Conservation (phyloP, 2,888 invertebrate species). For the Andrena hattorfiana region DNA sequence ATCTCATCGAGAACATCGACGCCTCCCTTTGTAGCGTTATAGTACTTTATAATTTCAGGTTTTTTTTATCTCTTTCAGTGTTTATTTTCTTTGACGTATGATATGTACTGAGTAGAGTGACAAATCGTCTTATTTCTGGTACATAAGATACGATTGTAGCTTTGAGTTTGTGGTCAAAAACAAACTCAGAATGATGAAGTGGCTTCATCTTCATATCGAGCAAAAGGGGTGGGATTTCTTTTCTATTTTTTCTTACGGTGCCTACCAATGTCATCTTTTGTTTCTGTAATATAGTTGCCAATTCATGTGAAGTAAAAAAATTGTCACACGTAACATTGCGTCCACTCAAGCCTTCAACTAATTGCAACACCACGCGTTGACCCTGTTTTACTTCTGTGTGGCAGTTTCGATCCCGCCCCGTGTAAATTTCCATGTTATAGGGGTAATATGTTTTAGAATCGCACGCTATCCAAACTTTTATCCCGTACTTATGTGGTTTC, state of each 20-base stretch:
- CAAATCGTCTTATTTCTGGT: neutral
- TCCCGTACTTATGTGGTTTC: neutral
- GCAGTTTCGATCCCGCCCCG: neutral
- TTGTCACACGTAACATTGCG: constrained; percentile 7
- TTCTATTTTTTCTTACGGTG: constrained; percentile 6
- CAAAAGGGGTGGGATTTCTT: constrained; percentile 7
- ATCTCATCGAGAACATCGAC: neutral
- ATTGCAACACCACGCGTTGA: neutral
- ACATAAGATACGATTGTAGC: neutral
- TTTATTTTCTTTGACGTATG: neutral
- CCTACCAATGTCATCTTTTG: neutral
- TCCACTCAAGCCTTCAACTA: neutral
- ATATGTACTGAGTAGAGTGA: neutral
- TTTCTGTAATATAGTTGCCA: constrained; percentile 2
- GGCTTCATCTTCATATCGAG: neutral
- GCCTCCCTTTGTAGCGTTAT: neutral
- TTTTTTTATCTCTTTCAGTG: neutral
- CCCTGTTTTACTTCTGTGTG: neutral
- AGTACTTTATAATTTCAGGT: neutral
- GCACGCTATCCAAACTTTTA: neutral
- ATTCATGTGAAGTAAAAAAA: neutral
- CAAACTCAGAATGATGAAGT: too few relatives aligned
- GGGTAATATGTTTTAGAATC: neutral
- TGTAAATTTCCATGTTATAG: constrained; percentile 5
- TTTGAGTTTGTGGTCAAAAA: too few relatives aligned